Evolutionary conservation across 2,797 vertebrate genomes (phyloP).

Genomic region (Calcarius lapponicus): DNA sequence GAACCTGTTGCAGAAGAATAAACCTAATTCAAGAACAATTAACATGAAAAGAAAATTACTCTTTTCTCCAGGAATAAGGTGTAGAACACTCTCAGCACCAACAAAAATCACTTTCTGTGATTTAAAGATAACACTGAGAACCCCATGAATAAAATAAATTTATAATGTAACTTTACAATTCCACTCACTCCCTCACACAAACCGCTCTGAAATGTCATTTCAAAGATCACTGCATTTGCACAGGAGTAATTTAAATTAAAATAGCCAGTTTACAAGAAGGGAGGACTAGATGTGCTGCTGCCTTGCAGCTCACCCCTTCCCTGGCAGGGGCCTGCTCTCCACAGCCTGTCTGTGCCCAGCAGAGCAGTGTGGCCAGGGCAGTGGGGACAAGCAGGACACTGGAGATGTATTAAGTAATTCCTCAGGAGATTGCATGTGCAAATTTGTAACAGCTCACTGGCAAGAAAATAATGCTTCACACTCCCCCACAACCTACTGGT

Average conservation of each 20-base stretch:
- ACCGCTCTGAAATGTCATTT: conserved; percentile 1
- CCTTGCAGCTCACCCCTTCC: not conserved
- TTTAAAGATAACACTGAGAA: not conserved
- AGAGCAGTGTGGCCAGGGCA: not conserved
- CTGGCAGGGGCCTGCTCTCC: not conserved
- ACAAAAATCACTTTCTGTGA: not conserved
- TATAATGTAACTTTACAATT: not conserved
- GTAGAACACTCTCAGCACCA: not conserved
- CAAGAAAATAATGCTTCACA: conserved; percentile 28
- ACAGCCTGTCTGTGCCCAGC: not conserved
- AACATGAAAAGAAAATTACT: not conserved
- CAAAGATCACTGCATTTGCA: not conserved
- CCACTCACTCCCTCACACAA: not conserved
- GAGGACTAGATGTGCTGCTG: not conserved
- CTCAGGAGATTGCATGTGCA: not conserved
- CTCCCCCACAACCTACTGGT: not conserved
- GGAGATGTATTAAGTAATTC: not conserved
- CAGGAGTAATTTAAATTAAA: not conserved
- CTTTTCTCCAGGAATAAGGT: not conserved
- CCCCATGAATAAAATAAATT: not conserved
- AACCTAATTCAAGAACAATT: not conserved
- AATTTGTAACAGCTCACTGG: not conserved
- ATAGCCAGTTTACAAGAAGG: not conserved
- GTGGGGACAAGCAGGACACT: not conserved
- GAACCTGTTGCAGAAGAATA: not conserved